Percentiles rank a stretch among this genome's conserved stretches.
These are phyloP conservation scores for Melanargia galathea DNA, from an alignment of 2,888 invertebrate species.

Conservation along the genomic window DNA sequence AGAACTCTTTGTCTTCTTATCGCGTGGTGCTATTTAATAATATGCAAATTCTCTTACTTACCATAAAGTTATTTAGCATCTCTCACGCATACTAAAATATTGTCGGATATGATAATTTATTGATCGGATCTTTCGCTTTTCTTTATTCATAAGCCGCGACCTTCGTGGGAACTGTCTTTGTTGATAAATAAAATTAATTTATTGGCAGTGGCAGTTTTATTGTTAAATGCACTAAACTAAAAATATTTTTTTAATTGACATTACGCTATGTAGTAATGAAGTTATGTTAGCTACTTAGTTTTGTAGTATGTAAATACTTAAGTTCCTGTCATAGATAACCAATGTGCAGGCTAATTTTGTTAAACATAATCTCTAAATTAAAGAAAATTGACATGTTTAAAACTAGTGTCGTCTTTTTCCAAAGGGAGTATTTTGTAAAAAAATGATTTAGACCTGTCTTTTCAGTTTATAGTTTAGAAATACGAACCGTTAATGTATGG, in stretches of 20 bases:
- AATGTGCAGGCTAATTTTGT: too few relatives aligned
- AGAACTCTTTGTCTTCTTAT: conserved; percentile 2
- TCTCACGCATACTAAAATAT: conserved; percentile 37
- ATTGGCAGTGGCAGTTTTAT: neutral
- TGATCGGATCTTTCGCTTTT: conserved; percentile 29
- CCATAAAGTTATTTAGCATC: conserved; percentile 13
- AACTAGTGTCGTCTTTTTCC: too few relatives aligned
- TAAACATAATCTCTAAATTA: too few relatives aligned
- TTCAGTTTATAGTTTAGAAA: too few relatives aligned
- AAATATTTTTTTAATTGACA: neutral
- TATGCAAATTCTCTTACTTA: conserved; percentile 29
- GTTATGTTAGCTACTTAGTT: too few relatives aligned
- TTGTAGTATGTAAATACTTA: too few relatives aligned
- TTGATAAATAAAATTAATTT: conserved; percentile 17
- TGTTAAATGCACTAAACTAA: conserved; percentile 1
- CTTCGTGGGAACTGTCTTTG: conserved; percentile 23
- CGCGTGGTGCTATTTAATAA: conserved; percentile 17
- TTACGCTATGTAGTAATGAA: too few relatives aligned
- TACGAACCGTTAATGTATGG: too few relatives aligned
- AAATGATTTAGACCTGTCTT: too few relatives aligned
- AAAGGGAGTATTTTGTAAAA: too few relatives aligned
- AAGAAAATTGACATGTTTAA: too few relatives aligned
- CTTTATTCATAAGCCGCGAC: conserved; percentile 31
- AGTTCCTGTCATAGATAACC: too few relatives aligned
- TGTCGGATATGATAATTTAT: conserved; percentile 31